Evolutionary conservation across 2,113 vertebrate species (phyloP).

Genomic region (Leucopternis melanops): DNA sequence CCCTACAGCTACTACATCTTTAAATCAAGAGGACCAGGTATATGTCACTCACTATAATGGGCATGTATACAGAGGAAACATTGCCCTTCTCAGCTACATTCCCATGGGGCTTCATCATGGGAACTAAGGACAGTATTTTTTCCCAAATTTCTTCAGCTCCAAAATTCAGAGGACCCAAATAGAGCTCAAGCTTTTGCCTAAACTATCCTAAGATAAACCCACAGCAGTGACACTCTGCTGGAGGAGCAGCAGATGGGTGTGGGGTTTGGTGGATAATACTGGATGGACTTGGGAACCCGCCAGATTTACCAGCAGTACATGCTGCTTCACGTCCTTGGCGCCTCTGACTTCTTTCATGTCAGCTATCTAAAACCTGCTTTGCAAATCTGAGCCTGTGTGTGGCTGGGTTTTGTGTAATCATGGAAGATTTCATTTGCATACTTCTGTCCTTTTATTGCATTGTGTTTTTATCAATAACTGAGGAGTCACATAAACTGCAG

Average conservation of each 20-base stretch:
- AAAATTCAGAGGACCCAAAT: neutral
- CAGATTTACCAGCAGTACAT: neutral
- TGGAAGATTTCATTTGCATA: neutral
- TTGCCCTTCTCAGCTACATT: neutral
- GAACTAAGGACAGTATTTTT: neutral
- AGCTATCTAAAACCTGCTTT: neutral
- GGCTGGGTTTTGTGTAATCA: neutral
- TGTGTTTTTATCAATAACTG: neutral
- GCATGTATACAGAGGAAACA: neutral
- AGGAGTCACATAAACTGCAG: neutral
- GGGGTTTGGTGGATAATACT: neutral
- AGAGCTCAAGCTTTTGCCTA: neutral
- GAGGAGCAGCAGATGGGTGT: neutral
- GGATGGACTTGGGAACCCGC: neutral
- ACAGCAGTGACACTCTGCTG: neutral
- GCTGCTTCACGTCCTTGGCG: neutral
- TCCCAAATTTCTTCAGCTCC: neutral
- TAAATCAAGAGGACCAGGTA: neutral
- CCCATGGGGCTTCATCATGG: neutral
- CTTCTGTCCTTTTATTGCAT: neutral
- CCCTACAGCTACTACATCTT: neutral
- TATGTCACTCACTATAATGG: neutral
- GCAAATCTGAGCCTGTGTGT: neutral
- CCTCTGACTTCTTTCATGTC: neutral
- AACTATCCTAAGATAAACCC: neutral